Base-by-base conservation (phyloP, 2,113 vertebrate species). In the Lamprotornis superbus region DNA sequence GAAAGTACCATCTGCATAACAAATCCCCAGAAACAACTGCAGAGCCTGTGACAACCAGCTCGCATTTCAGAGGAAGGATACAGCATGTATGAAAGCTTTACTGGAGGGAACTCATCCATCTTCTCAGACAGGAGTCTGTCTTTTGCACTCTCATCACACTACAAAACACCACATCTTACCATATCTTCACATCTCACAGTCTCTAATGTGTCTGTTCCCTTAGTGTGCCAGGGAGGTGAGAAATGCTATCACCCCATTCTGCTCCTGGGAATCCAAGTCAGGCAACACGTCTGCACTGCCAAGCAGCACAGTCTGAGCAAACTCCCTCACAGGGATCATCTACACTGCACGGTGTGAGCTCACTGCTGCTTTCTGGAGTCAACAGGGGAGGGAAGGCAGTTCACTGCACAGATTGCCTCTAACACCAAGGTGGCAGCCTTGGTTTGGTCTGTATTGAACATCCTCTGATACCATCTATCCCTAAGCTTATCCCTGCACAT, bases 21-120 rank as follows among this genome's bases (percentile, higher is more conserved):
- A 71, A 96, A 90, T 78, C 44, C 27, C 40, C 39, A 93, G 71
- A 56, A 96, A 96, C n/a, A 83, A 94, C 56, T 64, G 60, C 79
- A 93, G 68, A 96, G 40, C 42, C 85, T 78, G 55, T 37, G 67
- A 93, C 81, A 77, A 67, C 75, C 42, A 78, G 44, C 47, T 74
- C 0, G 0, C 60, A 77, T 59, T 86, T 90, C 83, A 55, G 25
- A 85, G 18, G 40, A 87, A 44, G 74, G 67, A 77, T 71, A 14
- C 24, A 86, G 52, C n/a, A 60, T 0, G 0, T 50, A 76, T 39
- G 47, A 85, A 63, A 28, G n/a, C 77, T 74, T 61, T 81, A 31
- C 79, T 44, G 22, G 88, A 83, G 22, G 60, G 85, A 90, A 59
- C n/a, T 31, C 83, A 88, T 71, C 64, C n/a, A 3, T 93, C 79